phyloP scores from a whole-genome alignment of 2,888 invertebrate species.

The Thera obeliscata region DNA sequence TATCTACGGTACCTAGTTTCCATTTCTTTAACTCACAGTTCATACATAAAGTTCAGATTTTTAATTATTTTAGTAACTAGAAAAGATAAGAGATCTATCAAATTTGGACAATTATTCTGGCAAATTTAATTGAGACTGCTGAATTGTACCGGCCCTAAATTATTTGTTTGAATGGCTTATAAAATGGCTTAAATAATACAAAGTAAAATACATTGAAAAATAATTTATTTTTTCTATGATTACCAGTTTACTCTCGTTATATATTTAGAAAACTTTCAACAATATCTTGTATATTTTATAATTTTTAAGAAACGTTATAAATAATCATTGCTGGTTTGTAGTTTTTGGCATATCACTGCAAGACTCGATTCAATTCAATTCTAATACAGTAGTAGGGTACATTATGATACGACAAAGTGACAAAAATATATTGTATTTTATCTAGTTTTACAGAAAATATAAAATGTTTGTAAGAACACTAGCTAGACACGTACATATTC shows the following conservation, averaged over 20 bases:
- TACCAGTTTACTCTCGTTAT: slow-evolving; percentile 77
- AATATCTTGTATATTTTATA: slow-evolving; percentile 81
- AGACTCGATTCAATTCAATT: slow-evolving; percentile 61
- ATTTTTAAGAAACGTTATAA: slow-evolving; percentile 76
- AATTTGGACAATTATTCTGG: too few species aligned
- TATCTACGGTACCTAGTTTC: not conserved
- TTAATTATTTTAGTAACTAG: not conserved
- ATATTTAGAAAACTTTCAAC: slow-evolving; percentile 84
- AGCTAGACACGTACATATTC: slow-evolving; percentile 32
- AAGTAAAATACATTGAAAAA: slow-evolving; percentile 76
- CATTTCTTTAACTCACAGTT: not conserved
- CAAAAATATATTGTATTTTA: slow-evolving; percentile 65
- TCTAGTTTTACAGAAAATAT: slow-evolving; percentile 33
- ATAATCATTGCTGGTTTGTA: slow-evolving; percentile 80
- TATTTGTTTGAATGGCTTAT: not conserved
- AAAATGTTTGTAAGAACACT: slow-evolving; percentile 27
- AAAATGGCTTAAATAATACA: slow-evolving; percentile 58
- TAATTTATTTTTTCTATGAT: slow-evolving; percentile 81
- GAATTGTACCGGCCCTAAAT: not conserved
- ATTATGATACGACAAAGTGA: slow-evolving; percentile 58
- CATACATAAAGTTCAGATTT: not conserved
- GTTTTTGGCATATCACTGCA: slow-evolving; percentile 83
- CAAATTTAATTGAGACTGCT: not conserved
- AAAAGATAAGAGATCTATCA: too few species aligned
- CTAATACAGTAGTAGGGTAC: slow-evolving; percentile 46